Conservation (phyloP, 23 tunicate genomes). For the Pegea sp. region DNA sequence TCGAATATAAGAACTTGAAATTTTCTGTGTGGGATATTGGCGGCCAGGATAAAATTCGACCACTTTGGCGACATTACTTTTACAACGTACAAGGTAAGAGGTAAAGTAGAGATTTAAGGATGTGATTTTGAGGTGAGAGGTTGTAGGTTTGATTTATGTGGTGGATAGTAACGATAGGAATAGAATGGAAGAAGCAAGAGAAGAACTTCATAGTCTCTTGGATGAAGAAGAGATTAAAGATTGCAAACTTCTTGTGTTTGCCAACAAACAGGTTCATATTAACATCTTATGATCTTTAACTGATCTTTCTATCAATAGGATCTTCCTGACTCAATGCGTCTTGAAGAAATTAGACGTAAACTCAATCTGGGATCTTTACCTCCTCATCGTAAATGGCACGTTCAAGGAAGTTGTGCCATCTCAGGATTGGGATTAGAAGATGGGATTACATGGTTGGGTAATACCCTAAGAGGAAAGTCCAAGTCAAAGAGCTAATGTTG, state of each 20-base stretch:
- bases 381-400: slow-evolving; percentile 53
- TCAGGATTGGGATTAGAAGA: slow-evolving; percentile 60
- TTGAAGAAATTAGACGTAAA: slow-evolving; percentile 59
- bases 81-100: slow-evolving; percentile 85
- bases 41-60: slow-evolving; percentile 92
- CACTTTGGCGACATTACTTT: slow-evolving; percentile 93
- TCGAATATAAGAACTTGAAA: slow-evolving; percentile 76
- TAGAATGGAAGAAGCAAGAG: slow-evolving; percentile 93
- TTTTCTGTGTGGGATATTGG: slow-evolving; percentile 98
- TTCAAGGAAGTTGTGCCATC: slow-evolving; percentile 66
- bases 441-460: slow-evolving; percentile 78
- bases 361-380: slow-evolving; percentile 28
- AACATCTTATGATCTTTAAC: too few species aligned
- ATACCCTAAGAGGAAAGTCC: neutral
- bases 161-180: slow-evolving; percentile 87
- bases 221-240: slow-evolving; percentile 81
- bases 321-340: slow-evolving; percentile 76
- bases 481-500: too few species aligned
- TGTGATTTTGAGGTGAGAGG: too few species aligned
- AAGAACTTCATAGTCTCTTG: slow-evolving; percentile 75
- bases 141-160: slow-evolving; percentile 86
- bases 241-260: slow-evolving; percentile 73
- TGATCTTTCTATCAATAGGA: slow-evolving; percentile 32
- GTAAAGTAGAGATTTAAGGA: too few species aligned
- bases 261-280: slow-evolving; percentile 73